Conservation (phyloP, 1,140 invertebrate genomes). For the Bombus pyrosoma region DNA sequence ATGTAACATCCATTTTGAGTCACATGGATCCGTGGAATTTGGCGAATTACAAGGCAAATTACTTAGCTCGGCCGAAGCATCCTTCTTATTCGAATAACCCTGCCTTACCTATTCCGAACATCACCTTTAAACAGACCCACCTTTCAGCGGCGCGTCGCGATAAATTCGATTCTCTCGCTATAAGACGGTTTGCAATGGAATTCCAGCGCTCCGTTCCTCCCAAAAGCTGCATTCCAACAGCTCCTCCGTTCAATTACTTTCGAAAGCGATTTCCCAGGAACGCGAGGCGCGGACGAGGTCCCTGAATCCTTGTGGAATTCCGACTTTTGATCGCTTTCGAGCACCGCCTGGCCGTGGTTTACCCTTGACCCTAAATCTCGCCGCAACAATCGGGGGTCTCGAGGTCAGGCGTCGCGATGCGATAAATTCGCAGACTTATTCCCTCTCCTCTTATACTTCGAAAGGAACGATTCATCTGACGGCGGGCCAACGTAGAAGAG, state of each 20-base stretch:
- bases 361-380: slow-evolving; percentile 44
- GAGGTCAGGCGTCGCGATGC: slow-evolving; percentile 51
- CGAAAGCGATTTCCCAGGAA: slow-evolving; percentile 26
- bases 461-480: slow-evolving; percentile 5
- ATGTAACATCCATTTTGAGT: too few species aligned
- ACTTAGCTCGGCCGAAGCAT: background rate
- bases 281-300: background rate
- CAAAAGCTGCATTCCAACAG: slow-evolving; percentile 19
- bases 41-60: background rate
- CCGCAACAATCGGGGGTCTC: background rate
- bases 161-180: background rate
- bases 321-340: slow-evolving; percentile 34
- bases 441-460: background rate
- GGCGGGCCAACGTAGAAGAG: background rate
- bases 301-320: slow-evolving; percentile 21
- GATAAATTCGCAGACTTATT: slow-evolving; percentile 54
- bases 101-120: background rate
- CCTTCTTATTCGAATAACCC: background rate
- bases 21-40: background rate
- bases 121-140: background rate
- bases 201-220: background rate
- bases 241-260: background rate
- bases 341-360: slow-evolving; percentile 2
- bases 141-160: background rate
- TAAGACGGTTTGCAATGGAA: background rate